Percentiles rank a stretch among this genome's conserved stretches.
phyloP scores from a whole-genome alignment of 2,113 vertebrate genomes.

The Edolisoma coerulescens region DNA sequence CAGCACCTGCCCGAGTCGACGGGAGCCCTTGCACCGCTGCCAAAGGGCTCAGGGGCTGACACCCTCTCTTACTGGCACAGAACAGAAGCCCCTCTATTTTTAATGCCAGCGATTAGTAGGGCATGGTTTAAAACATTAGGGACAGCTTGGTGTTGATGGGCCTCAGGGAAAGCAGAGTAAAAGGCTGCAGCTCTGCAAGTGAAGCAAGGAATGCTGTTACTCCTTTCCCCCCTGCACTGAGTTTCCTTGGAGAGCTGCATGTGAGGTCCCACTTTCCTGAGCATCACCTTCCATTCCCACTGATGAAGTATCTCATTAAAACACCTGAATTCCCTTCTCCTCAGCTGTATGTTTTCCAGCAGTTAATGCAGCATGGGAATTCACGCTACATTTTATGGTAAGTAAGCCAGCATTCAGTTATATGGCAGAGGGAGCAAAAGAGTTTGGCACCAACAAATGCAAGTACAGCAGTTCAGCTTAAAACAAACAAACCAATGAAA shows the following conservation, averaged over 20 bases:
- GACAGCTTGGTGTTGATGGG: neutral
- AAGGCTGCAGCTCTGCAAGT: neutral
- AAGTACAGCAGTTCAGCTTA: neutral
- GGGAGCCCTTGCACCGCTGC: neutral
- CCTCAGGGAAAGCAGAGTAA: neutral
- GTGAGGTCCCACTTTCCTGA: neutral
- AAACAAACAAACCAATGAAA: neutral
- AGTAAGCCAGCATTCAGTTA: neutral
- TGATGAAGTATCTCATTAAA: neutral
- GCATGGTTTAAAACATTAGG: neutral
- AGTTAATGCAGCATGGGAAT: neutral
- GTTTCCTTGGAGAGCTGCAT: neutral
- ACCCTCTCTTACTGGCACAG: neutral
- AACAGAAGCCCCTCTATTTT: neutral
- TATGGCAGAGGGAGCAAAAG: neutral
- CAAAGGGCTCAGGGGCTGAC: neutral
- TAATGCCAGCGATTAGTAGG: neutral
- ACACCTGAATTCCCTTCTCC: neutral
- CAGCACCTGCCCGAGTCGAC: rapidly evolving
- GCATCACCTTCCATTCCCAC: neutral
- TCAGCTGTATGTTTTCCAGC: neutral
- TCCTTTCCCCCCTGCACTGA: neutral
- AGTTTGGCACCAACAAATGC: neutral
- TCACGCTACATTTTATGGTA: neutral
- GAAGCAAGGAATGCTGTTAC: neutral